Conservation (phyloP, 2,797 vertebrate genomes). For the Lepilemur septentrionalis region DNA sequence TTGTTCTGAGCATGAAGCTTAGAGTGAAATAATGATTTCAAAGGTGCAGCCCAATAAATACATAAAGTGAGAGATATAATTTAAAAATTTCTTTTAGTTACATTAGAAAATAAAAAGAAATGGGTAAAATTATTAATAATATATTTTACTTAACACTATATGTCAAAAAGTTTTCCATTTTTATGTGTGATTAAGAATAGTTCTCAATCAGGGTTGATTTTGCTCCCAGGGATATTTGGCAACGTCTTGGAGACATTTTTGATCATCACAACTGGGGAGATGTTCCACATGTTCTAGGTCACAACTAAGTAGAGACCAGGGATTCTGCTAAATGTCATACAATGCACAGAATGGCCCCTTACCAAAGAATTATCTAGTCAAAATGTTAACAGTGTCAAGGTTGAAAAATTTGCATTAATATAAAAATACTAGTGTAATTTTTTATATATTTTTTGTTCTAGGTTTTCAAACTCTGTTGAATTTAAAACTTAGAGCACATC, state of each 20-base stretch:
- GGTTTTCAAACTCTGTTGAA: not conserved
- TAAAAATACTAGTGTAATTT: not conserved
- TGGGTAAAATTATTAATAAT: not conserved
- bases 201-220: not conserved
- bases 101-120: not conserved
- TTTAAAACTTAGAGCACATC: not conserved
- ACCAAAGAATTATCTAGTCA: not conserved
- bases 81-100: not conserved
- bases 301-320: not conserved
- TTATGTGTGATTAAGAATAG: not conserved
- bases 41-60: not conserved
- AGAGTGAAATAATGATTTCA: not conserved
- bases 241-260: not conserved
- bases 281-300: not conserved
- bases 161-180: not conserved
- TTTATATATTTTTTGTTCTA: not conserved
- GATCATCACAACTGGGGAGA: not conserved
- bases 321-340: not conserved
- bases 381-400: not conserved
- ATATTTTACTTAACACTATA: not conserved
- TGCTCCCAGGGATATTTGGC: not conserved
- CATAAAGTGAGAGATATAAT: not conserved
- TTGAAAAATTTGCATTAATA: not conserved
- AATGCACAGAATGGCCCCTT: not conserved
- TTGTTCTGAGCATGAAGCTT: not conserved